These are phyloP conservation scores for Nibea coibor DNA, from an alignment of 2,113 vertebrate species.

Conservation along the genomic window DNA sequence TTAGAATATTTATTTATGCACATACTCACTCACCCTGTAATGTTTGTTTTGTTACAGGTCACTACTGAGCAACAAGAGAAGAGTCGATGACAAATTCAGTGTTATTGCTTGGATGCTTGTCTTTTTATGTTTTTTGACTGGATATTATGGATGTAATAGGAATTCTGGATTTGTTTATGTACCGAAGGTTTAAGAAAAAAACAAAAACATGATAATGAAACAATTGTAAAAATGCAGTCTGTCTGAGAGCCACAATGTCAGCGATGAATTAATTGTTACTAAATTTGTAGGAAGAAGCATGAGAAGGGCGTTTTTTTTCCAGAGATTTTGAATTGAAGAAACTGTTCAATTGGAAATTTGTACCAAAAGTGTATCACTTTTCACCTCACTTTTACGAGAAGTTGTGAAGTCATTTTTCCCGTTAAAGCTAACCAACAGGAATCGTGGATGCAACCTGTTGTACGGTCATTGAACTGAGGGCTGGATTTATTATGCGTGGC, in stretches of 20 bases:
- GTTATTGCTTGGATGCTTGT: constrained; percentile 35
- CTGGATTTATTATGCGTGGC: not conserved
- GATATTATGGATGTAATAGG: not conserved
- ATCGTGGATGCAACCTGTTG: not conserved
- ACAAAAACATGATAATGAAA: too few relatives aligned
- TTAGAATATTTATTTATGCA: not conserved
- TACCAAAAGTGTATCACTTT: not conserved
- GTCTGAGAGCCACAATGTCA: not conserved
- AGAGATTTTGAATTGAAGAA: not conserved
- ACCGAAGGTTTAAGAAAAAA: not conserved
- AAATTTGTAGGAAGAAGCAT: constrained; percentile 4
- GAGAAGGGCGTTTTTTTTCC: not conserved
- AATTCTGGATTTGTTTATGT: constrained; percentile 34
- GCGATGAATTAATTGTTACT: not conserved
- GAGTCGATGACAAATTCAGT: constrained; percentile 19
- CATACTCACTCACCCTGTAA: not conserved
- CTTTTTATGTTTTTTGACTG: constrained; percentile 17
- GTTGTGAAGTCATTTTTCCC: not conserved
- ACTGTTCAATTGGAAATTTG: not conserved
- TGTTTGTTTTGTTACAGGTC: constrained; percentile 56
- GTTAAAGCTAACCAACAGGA: not conserved
- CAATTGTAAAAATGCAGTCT: not conserved
- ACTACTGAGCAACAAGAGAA: constrained; percentile 65
- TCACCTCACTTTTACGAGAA: not conserved
- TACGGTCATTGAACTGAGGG: not conserved